Evolutionary conservation across 1,140 invertebrate genomes (phyloP).

Genomic region (Orchesella cincta): DNA sequence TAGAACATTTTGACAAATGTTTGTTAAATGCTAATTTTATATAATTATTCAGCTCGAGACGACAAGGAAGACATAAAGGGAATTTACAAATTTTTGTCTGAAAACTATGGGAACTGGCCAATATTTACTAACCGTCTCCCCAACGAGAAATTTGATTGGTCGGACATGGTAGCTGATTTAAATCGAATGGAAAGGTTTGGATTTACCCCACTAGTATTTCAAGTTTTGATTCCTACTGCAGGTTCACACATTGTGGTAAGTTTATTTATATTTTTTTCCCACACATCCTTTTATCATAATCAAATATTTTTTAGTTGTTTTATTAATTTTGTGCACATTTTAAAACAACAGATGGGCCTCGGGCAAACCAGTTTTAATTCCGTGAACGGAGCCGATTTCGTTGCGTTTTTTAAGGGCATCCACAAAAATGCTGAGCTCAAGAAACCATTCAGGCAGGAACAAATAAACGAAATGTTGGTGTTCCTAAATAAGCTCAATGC

Average conservation of each 20-base stretch:
- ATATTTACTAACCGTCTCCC: neutral
- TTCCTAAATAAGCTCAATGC: neutral
- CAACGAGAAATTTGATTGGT: neutral
- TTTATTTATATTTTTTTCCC: neutral
- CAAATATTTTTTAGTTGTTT: neutral
- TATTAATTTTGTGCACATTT: neutral
- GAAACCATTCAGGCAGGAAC: neutral
- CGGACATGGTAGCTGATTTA: neutral
- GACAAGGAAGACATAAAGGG: neutral
- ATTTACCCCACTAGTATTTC: neutral
- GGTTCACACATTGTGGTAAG: neutral
- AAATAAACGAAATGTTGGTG: neutral
- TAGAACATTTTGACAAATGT: too few relatives aligned
- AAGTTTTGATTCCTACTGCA: neutral
- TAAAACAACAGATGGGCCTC: neutral
- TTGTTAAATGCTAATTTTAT: too few relatives aligned
- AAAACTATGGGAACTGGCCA: conserved; percentile 1
- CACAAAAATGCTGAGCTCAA: neutral
- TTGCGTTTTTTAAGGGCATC: neutral
- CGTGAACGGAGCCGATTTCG: neutral
- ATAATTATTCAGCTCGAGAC: neutral
- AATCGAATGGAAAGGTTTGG: conserved; percentile 4
- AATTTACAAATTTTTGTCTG: neutral
- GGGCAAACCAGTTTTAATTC: neutral
- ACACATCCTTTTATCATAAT: neutral